These are phyloP conservation scores for Stegostoma tigrinum DNA, from an alignment of 2,113 vertebrate species.

Conservation along the genomic window DNA sequence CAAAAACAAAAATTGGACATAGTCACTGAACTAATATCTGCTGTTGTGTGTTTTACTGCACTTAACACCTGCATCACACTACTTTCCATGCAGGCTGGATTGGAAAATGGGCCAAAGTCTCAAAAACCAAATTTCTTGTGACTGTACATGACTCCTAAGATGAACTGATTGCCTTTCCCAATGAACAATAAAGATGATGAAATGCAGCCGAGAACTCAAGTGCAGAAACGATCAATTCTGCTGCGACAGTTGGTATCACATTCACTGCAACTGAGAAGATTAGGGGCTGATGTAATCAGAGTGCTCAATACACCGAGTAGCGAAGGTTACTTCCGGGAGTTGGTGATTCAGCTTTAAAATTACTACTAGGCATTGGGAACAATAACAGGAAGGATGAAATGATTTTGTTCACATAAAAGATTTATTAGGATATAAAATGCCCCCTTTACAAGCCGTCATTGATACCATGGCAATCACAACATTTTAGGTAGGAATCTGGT, in stretches of 20 bases:
- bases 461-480: not conserved
- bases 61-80: not conserved
- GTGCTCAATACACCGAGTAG: not conserved
- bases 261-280: constrained; percentile 7
- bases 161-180: not conserved
- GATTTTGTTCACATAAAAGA: not conserved
- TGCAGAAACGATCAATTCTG: constrained; percentile 2
- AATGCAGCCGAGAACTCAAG: not conserved
- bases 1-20: not conserved
- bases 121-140: not conserved
- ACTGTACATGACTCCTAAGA: not conserved
- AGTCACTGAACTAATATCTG: no score
- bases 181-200: not conserved
- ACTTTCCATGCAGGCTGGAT: not conserved
- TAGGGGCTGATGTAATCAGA: constrained; percentile 18
- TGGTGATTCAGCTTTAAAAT: not conserved
- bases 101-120: not conserved
- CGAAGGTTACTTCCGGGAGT: not conserved
- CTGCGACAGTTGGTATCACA: not conserved
- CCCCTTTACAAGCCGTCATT: not conserved
- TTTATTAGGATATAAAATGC: not conserved
- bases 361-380: not conserved
- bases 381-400: not conserved
- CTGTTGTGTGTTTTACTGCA: not conserved
- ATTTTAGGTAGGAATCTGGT: not conserved